phyloP scores from a whole-genome alignment of 2,888 invertebrate species.

The Leptothorax acervorum region DNA sequence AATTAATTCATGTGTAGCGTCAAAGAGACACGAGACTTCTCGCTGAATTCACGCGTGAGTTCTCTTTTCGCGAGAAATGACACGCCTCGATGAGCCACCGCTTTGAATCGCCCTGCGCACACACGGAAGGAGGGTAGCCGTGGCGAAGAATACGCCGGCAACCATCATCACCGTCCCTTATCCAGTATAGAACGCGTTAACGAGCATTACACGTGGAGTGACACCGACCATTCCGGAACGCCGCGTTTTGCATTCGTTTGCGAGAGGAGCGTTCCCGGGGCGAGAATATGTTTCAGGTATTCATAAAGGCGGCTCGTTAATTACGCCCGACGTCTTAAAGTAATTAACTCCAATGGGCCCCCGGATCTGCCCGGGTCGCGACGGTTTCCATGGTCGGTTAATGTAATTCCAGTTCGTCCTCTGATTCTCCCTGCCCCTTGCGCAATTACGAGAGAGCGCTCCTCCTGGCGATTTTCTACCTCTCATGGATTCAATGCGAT shows the following conservation, averaged over 20 bases:
- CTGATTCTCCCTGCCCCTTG: constrained; percentile 2
- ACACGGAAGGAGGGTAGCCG: neutral
- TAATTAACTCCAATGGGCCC: constrained; percentile 61
- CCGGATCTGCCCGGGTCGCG: constrained; percentile 7
- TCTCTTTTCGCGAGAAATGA: constrained; percentile 7
- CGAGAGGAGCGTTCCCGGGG: neutral
- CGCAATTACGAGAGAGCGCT: constrained; percentile 37
- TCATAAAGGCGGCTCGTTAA: constrained; percentile 68
- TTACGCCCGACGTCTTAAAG: constrained; percentile 62
- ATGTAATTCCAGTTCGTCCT: constrained; percentile 38
- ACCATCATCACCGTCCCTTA: constrained; percentile 1
- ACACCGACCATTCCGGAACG: constrained; percentile 29
- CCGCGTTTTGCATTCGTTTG: constrained; percentile 30
- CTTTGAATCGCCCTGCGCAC: constrained; percentile 9
- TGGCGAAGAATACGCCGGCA: constrained; percentile 53
- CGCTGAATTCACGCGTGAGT: constrained; percentile 19
- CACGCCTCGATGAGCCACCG: neutral
- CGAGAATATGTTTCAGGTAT: constrained; percentile 54
- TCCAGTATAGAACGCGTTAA: constrained; percentile 53
- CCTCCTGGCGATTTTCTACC: constrained; percentile 24
- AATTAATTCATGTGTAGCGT: constrained; percentile 23
- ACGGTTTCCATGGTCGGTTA: constrained; percentile 33
- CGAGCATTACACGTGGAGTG: constrained; percentile 48
- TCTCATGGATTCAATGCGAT: constrained; percentile 9
- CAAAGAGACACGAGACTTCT: constrained; percentile 7